Base-by-base conservation (phyloP, 2,113 vertebrate genomes). In the Antennarius striatus region DNA sequence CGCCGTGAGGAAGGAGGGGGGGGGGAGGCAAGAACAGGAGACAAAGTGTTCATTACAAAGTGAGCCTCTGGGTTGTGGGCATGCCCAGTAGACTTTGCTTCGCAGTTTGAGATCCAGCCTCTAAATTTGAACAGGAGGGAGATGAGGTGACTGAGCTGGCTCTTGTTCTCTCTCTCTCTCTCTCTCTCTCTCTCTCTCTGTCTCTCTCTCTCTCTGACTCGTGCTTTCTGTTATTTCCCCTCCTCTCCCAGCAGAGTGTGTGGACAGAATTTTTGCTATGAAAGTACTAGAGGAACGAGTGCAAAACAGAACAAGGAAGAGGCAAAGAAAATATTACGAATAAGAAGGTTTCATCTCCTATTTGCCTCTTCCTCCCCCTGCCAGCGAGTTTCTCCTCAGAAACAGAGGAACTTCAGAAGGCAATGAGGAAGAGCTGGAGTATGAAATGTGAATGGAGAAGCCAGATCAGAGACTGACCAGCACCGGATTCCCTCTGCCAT, bases 11-110 rank as follows among this genome's bases (percentile, higher is more conserved):
- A 64, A 57, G 61, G 76, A 61, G 71, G 63, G 50, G 63, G 50
- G 63, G 72, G 65, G 72, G 48, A 63, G 73, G 73, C 77, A 81
- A 67, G 75, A 78, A 91, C 93, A 93, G 90, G 91, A 93, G 94
- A 96, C 94, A 93, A 96, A 95, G 68, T 91, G 91, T 94, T 94
- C 93, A 93, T 94, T 90, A 90, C 90, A 87, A 85, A 91, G 91
- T 92, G 91, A 90, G 92, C 91, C 55, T 90, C 59, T 90, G 83
- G 8, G 87, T 88, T 86, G 88, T 90, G 92, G 90, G 93, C 94
- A 94, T 94, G 94, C 93, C 94, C 94, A 92, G 91, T 89, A 91
- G 74, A 83, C 89, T 88, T 88, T 60, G 72, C 86, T 64, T 86
- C 75, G 84, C 87, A 83, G 76, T 73, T 71, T 83, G 86, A 92